Evolutionary conservation across 2,888 invertebrate species (phyloP), one percentile per base, ranked within the genome.

Genomic region (Hydrotaea diabolus): DNA sequence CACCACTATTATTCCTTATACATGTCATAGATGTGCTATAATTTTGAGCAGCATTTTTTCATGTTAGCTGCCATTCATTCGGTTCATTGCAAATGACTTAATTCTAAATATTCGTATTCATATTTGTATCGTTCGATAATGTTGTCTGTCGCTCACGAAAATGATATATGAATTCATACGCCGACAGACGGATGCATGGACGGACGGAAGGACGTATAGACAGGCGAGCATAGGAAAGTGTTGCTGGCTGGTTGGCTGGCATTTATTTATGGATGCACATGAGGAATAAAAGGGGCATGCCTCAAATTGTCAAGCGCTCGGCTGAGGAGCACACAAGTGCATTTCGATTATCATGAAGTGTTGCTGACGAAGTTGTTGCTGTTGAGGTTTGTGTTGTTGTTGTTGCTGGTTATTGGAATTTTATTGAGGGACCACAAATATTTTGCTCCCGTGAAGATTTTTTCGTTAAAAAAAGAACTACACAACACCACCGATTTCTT

Each of bases 381-480:
- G 73, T 31, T 83, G 77, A 1, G 49, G 17, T n/a, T n/a, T 3
- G 26, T 17, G 13, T 15, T 26, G 23, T 17, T 31, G 8, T 57
- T 31, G 19, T 19, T 46, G 26, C 49, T 78, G 46, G 62, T 83
- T 77, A 77, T 79, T 73, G 69, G 69, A 43, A 69, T 69, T 69
- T 69, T 69, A 69, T 69, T 69, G 69, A 69, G 69, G 69, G 69
- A 80, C 77, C 39, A 77, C 66, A 82, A 80, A 79, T 79, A 73
- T 82, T 21, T 82, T 85, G 74, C 85, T 85, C 85, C 85, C 85
- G 85, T 85, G 85, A 85, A 85, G 85, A 85, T 85, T 85, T 77
- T 77, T 73, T 23, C 39, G 43, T 69, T 4, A 69, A 66, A 66
- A 66, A 66, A 21, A 59, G 19, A 31, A 62, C 31, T 3, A 62